phyloP scores from a whole-genome alignment of 2,888 invertebrate genomes.

The Synanthedon tipuliformis region DNA sequence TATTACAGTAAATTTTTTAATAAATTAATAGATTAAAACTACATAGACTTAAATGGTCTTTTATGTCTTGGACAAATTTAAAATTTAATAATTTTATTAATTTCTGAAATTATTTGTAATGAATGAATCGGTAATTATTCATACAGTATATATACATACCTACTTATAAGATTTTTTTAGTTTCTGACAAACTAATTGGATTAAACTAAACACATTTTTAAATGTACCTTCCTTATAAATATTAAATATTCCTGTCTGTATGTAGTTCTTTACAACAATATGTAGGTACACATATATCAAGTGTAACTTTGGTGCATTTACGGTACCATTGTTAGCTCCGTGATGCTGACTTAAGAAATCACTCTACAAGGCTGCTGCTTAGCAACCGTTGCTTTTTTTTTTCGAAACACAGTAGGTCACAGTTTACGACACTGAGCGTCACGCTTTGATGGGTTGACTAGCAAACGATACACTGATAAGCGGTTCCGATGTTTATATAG shows the following conservation, averaged over 20 bases:
- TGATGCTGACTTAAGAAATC: constrained; percentile 30
- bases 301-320: constrained; percentile 6
- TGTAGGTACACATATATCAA: background rate
- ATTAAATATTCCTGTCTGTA: background rate
- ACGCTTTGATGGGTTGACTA: constrained; percentile 41
- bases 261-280: background rate
- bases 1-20: no score
- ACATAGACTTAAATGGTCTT: no score
- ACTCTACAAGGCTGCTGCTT: constrained; percentile 32
- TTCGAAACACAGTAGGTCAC: constrained; percentile 40
- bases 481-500: constrained; percentile 16
- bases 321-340: constrained; percentile 21
- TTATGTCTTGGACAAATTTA: no score
- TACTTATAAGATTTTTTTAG: no score
- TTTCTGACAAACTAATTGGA: no score
- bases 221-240: no score
- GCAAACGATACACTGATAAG: constrained; percentile 26
- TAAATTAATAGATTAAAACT: no score
- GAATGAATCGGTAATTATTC: no score
- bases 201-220: no score
- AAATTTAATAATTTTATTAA: no score
- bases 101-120: no score
- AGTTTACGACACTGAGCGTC: constrained; percentile 39
- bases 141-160: no score
- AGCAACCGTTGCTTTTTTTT: constrained; percentile 19